Percentiles rank a stretch among this genome's conserved stretches.
These are phyloP conservation scores for Neolamprologus fasciatus DNA, from an alignment of 2,113 vertebrate species.

Conservation along the genomic window DNA sequence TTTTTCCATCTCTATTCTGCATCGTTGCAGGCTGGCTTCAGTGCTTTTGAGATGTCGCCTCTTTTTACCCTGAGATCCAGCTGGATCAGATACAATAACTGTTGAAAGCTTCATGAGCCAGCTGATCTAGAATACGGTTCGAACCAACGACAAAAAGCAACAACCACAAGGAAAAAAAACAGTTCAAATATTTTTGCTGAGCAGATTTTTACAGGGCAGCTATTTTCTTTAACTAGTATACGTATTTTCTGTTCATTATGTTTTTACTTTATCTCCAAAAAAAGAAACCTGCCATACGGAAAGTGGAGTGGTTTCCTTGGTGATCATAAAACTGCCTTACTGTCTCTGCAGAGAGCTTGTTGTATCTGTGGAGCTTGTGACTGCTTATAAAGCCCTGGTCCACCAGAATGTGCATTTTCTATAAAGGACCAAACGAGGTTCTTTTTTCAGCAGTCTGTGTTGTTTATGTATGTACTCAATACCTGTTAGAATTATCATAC, in stretches of 20 bases:
- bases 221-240: conserved; percentile 66
- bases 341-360: conserved; percentile 63
- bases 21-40: conserved; percentile 83
- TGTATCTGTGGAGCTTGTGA: conserved; percentile 70
- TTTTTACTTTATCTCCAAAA: conserved; percentile 49
- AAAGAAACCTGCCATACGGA: conserved; percentile 63
- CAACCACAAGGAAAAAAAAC: conserved; percentile 39
- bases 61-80: conserved; percentile 87
- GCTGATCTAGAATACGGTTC: conserved; percentile 55
- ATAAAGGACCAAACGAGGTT: conserved; percentile 58
- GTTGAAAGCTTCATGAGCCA: conserved; percentile 82
- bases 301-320: conserved; percentile 60
- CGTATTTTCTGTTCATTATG: conserved; percentile 42
- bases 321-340: conserved; percentile 72
- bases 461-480: conserved; percentile 74
- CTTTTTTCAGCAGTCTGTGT: conserved; percentile 81
- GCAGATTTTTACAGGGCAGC: conserved; percentile 81
- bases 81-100: conserved; percentile 80
- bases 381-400: conserved; percentile 61
- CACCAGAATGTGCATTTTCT: conserved; percentile 70
- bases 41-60: conserved; percentile 87
- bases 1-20: conserved; percentile 77
- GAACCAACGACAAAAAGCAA: conserved; percentile 60
- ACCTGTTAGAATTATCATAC: conserved; percentile 62
- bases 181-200: conserved; percentile 74